Conservation (phyloP, 2,888 invertebrate species). For the Idaea aversata region DNA sequence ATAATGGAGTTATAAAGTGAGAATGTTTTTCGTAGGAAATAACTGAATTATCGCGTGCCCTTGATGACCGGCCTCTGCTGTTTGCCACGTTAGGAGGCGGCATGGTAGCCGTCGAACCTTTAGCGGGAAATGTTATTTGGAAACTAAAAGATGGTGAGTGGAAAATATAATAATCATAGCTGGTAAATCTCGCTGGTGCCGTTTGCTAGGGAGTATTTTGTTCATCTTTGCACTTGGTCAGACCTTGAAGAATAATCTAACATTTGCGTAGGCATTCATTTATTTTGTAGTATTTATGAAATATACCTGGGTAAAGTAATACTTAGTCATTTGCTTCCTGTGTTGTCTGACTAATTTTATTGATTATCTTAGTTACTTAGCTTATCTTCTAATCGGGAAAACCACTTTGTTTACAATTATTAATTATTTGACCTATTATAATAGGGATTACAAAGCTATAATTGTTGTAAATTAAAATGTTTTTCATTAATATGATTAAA, state of each 20-base stretch:
- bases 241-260: neutral
- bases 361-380: no score
- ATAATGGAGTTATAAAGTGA: constrained; percentile 12
- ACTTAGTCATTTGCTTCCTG: no score
- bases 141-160: constrained; percentile 91
- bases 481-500: no score
- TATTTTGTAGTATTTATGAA: neutral
- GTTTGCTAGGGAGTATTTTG: no score
- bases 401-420: no score
- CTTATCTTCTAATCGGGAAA: no score
- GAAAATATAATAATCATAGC: neutral
- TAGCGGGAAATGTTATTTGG: constrained; percentile 93
- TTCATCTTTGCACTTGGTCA: neutral
- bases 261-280: neutral
- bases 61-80: constrained; percentile 87
- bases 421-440: no score
- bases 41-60: constrained; percentile 84
- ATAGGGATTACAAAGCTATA: constrained; percentile 2
- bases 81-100: constrained; percentile 97
- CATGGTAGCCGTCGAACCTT: constrained; percentile 93
- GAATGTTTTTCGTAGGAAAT: constrained; percentile 65
- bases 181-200: no score
- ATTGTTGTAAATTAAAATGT: constrained; percentile 1
- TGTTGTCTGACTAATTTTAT: no score
- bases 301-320: neutral